These are phyloP conservation scores for Idaea straminata DNA, from an alignment of 2,888 invertebrate genomes.

Conservation along the genomic window DNA sequence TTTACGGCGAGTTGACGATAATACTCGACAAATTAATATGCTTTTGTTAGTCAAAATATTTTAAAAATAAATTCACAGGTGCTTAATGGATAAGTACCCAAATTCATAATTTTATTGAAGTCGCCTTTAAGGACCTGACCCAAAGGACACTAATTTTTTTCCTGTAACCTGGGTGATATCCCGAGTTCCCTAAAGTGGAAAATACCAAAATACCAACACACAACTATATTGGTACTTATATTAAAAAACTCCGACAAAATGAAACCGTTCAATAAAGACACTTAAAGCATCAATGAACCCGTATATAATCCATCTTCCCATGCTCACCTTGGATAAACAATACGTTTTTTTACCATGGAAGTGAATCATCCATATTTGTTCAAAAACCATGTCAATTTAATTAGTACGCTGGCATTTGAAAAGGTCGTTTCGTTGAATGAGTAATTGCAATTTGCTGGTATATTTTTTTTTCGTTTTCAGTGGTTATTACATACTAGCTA, in stretches of 20 bases:
- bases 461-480: neutral
- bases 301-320: constrained; percentile 37
- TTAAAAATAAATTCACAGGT: too few relatives aligned
- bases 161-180: too few relatives aligned
- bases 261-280: constrained; percentile 7
- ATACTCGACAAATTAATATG: too few relatives aligned
- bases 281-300: constrained; percentile 42
- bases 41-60: too few relatives aligned
- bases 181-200: neutral
- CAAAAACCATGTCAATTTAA: neutral
- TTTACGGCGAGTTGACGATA: neutral
- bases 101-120: too few relatives aligned
- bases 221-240: neutral
- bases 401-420: neutral
- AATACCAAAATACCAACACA: neutral
- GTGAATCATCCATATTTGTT: constrained; percentile 14
- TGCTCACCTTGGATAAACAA: constrained; percentile 31
- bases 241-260: neutral
- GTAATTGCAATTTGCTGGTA: neutral
- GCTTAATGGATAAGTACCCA: too few relatives aligned
- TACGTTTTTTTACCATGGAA: constrained; percentile 5
- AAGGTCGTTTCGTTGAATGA: neutral
- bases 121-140: too few relatives aligned
- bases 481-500: neutral
- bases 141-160: too few relatives aligned